These are phyloP conservation scores for Buphagus erythrorhynchus DNA, from an alignment of 2,797 vertebrate genomes.

Conservation along the genomic window DNA sequence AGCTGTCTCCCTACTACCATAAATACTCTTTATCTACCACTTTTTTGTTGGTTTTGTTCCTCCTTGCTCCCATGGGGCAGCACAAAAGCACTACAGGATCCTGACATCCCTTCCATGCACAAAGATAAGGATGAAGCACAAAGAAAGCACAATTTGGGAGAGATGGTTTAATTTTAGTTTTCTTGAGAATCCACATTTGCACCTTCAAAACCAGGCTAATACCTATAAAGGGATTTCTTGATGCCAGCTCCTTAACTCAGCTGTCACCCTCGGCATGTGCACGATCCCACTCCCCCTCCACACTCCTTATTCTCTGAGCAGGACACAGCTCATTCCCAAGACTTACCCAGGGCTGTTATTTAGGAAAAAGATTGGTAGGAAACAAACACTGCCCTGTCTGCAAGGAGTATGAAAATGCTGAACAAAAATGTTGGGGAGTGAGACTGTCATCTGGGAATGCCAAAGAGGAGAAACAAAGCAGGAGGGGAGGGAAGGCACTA, in stretches of 20 bases:
- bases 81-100: background rate
- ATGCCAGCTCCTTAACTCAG: background rate
- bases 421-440: background rate
- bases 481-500: background rate
- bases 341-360: background rate
- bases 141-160: background rate
- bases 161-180: background rate
- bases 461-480: background rate
- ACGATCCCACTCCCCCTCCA: background rate
- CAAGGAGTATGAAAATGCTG: background rate
- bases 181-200: background rate
- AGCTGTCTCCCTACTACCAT: fast-evolving
- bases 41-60: background rate
- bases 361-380: background rate
- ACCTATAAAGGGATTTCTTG: background rate
- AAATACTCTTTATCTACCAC: background rate
- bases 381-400: background rate
- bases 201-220: background rate
- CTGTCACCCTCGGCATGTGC: background rate
- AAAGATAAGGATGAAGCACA: background rate
- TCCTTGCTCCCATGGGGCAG: background rate
- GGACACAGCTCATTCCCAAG: background rate
- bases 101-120: background rate
- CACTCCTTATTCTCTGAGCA: background rate
- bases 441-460: background rate